Percentiles rank a stretch among this genome's conserved stretches.
Evolutionary conservation across 2,797 vertebrate genomes (phyloP).

Genomic region (Falco naumanni): DNA sequence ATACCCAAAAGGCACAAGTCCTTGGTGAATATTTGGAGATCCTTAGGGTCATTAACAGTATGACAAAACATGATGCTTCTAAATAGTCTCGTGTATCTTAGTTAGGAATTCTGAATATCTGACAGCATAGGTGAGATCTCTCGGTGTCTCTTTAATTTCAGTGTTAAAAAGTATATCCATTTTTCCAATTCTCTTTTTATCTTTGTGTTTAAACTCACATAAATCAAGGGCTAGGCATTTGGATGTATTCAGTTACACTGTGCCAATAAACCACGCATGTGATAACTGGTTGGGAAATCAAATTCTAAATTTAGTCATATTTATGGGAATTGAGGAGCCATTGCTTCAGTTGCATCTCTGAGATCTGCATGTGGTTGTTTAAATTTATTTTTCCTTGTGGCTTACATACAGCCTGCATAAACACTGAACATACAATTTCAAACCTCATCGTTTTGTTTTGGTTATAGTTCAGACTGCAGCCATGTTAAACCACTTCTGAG

Average conservation of each 20-base stretch:
- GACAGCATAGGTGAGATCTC: neutral
- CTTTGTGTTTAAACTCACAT: neutral
- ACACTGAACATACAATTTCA: conserved; percentile 48
- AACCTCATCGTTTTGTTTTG: conserved; percentile 58
- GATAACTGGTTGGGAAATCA: conserved; percentile 25
- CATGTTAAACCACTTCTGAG: conserved; percentile 69
- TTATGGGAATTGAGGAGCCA: conserved; percentile 19
- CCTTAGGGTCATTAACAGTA: neutral
- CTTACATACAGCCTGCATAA: conserved; percentile 30
- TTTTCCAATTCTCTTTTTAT: neutral
- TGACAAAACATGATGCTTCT: neutral
- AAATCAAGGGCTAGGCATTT: neutral
- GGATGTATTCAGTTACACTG: neutral
- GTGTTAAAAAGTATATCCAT: neutral
- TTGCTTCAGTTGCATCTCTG: neutral
- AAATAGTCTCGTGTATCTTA: neutral
- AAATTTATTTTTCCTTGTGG: conserved; percentile 49
- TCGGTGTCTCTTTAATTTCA: neutral
- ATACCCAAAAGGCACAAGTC: neutral
- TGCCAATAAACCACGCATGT: neutral
- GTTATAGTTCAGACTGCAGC: conserved; percentile 63
- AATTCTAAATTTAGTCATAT: conserved; percentile 34
- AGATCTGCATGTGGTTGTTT: neutral
- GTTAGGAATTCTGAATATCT: neutral
- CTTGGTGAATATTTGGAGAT: neutral